Percentiles rank a stretch among this genome's conserved stretches.
Evolutionary conservation across 2,888 invertebrate genomes (phyloP).

Genomic region (Seladonia tumulorum): DNA sequence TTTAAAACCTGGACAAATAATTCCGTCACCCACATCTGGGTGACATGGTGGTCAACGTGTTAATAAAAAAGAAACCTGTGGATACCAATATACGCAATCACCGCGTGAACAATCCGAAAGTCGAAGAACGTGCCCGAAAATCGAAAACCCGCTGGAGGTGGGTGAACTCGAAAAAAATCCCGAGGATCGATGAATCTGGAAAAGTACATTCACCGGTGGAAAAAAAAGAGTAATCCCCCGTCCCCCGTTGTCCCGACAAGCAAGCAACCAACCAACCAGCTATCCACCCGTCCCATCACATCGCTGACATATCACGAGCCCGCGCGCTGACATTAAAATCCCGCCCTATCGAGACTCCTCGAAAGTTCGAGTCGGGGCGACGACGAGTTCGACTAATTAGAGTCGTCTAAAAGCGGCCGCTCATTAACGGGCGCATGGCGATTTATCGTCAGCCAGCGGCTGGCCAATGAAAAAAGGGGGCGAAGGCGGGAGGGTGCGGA

Average conservation of each 20-base stretch:
- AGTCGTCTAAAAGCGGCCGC: slow-evolving; percentile 30
- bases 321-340: slow-evolving; percentile 46
- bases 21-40: too few relatives aligned
- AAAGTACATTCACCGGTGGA: background rate
- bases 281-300: background rate
- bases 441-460: slow-evolving; percentile 42
- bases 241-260: background rate
- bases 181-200: background rate
- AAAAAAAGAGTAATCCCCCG: background rate
- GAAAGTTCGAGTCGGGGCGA: slow-evolving; percentile 23
- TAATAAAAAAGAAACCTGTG: background rate
- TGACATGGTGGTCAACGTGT: too few relatives aligned
- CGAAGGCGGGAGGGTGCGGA: background rate
- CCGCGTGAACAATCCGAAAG: background rate
- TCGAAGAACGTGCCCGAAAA: background rate
- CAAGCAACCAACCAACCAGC: background rate
- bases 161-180: background rate
- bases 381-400: slow-evolving; percentile 53
- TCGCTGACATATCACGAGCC: slow-evolving; percentile 47
- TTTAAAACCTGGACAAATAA: too few relatives aligned
- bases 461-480: slow-evolving; percentile 27
- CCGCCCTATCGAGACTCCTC: slow-evolving; percentile 30
- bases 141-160: background rate
- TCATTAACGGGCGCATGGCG: slow-evolving; percentile 48
- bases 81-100: background rate